A percentile compares a stretch with the other conserved stretches of the same genome.
Conservation (phyloP, 2,113 vertebrate genomes). For the Oncorhynchus mykiss region DNA sequence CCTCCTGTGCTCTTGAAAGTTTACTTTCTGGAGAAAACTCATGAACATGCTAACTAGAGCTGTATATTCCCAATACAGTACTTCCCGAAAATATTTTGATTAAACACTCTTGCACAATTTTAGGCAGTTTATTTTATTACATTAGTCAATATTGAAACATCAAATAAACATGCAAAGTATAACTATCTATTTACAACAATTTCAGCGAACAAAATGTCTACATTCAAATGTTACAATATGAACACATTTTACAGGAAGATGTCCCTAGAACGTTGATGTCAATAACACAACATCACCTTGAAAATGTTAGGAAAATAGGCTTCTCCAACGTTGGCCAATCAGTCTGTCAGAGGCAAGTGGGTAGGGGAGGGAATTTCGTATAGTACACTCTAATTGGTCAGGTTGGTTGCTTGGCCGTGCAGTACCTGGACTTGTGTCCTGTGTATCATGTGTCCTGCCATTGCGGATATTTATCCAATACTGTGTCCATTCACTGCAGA, state of each 20-base stretch:
- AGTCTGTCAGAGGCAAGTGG: neutral
- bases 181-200: conserved; percentile 62
- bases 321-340: neutral
- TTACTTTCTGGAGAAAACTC: neutral
- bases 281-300: conserved; percentile 22
- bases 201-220: conserved; percentile 47
- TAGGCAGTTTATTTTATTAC: conserved; percentile 58
- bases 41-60: neutral
- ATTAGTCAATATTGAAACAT: conserved; percentile 71
- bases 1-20: neutral
- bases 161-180: conserved; percentile 74
- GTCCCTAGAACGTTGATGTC: conserved; percentile 36
- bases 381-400: conserved; percentile 1
- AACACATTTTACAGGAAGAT: conserved; percentile 62
- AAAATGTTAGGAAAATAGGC: neutral
- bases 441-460: neutral
- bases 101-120: neutral
- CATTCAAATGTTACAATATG: conserved; percentile 53
- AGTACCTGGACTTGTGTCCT: neutral
- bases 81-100: neutral
- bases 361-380: neutral
- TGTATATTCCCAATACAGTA: neutral
- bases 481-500: conserved; percentile 14
- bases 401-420: conserved; percentile 10
- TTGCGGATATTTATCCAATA: neutral